Evolutionary conservation across 2,888 invertebrate genomes (phyloP).

Genomic region (Ectemnius lituratus): DNA sequence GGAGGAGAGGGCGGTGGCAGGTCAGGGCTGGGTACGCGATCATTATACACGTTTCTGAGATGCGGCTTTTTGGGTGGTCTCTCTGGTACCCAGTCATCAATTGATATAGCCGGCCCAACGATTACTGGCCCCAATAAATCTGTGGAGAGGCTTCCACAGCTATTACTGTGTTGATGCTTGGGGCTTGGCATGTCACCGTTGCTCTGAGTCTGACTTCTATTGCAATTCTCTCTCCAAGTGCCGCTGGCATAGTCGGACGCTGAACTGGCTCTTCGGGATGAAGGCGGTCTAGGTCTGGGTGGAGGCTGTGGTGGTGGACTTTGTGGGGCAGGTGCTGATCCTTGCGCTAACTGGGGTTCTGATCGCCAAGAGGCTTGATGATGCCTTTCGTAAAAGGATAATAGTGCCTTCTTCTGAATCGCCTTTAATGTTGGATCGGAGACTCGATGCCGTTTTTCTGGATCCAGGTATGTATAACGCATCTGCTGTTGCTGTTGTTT

Average conservation of each 20-base stretch:
- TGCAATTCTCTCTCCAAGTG: conserved; percentile 76
- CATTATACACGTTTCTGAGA: conserved; percentile 79
- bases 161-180: conserved; percentile 81
- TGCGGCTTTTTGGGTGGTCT: conserved; percentile 89
- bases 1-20: conserved; percentile 83
- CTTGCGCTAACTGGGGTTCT: conserved; percentile 80
- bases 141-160: conserved; percentile 81
- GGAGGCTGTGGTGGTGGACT: conserved; percentile 76
- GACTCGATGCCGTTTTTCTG: conserved; percentile 85
- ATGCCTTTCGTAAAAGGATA: conserved; percentile 89
- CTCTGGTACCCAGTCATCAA: conserved; percentile 86
- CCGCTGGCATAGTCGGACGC: conserved; percentile 84
- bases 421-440: conserved; percentile 88
- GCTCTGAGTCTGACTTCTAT: conserved; percentile 59
- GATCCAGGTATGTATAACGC: conserved; percentile 85
- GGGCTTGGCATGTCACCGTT: conserved; percentile 68
- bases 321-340: conserved; percentile 44
- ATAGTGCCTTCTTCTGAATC: conserved; percentile 89
- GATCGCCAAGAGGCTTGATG: conserved; percentile 80
- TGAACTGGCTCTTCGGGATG: conserved; percentile 82
- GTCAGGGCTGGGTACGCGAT: conserved; percentile 81
- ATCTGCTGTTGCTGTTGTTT: conserved; percentile 75
- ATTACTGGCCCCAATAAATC: conserved; percentile 82
- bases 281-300: conserved; percentile 77
- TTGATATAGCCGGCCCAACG: conserved; percentile 82